Evolutionary conservation across 2,888 invertebrate species (phyloP), one percentile per base, ranked within the genome.

Genomic region (Atethmia centrago): DNA sequence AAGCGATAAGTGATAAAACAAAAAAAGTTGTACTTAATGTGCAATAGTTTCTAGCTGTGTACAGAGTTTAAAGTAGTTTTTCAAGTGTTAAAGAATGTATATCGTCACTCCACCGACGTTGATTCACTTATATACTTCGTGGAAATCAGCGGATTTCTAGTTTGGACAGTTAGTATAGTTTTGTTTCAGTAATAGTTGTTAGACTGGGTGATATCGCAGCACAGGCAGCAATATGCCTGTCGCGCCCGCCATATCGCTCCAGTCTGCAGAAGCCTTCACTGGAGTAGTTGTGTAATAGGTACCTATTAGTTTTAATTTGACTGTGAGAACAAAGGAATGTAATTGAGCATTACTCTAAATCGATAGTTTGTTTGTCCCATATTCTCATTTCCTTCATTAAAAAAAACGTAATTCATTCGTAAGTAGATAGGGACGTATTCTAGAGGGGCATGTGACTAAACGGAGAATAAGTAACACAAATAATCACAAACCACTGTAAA

Each of bases 61-160:
- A 21, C 4, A 16, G 25, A 7, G 28, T 14, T 8, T 36, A 10
- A 31, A 56, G n/a, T 67, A 10, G 67, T 2, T 55, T 53, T 45
- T 28, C 31, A 16, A 69, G 61, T 63, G 62, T 56, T n/a, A 10
- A 66, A 77, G 64, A 80, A 80, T 77, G 64, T 77, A 68, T 25
- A 53, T 31, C 47, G 61, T 81, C 82, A 80, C 64, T 42, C 31
- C 28, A 28, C 12, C 31, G 53, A 47, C 58, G 67, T 76, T 77
- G 28, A 59, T 70, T 55, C 58, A 66, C 61, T 73, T 71, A 49
- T 19, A 2, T n/a, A 59, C 19, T 64, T 79, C 47, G 66, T 73
- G 66, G 66, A 73, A 78, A 81, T 55, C 31, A 49, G 31, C 58
- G 65, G 69, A 19, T 47, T 65, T 69, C 16, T 40, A 56, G 12